phyloP scores from a whole-genome alignment of 2,113 vertebrate genomes.

The Onychorhynchus coronatus region DNA sequence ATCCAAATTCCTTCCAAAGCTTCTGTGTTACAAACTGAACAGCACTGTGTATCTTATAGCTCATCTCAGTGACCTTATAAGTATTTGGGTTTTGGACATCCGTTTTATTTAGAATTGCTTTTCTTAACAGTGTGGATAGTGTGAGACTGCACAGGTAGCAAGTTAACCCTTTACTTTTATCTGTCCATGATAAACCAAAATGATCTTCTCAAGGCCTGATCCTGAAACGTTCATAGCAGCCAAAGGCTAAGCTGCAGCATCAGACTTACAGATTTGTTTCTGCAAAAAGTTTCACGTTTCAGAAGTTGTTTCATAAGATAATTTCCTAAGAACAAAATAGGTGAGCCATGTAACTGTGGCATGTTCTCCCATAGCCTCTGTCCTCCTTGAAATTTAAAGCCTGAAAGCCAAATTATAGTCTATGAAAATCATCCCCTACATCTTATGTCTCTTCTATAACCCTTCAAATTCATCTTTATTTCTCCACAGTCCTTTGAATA shows the following conservation, averaged over 20 bases:
- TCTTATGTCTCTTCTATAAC: background rate
- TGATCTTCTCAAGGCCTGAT: background rate
- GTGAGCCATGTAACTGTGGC: background rate
- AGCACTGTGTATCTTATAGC: slow-evolving; percentile 10
- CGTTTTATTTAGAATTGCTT: background rate
- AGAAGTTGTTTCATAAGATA: background rate
- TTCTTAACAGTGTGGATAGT: background rate
- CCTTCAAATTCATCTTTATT: background rate
- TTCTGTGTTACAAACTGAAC: slow-evolving; percentile 6
- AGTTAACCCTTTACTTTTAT: background rate
- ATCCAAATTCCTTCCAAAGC: slow-evolving; percentile 4
- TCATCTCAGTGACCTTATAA: slow-evolving; percentile 26
- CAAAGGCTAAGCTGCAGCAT: background rate
- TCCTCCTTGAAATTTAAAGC: background rate
- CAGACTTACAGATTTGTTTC: background rate
- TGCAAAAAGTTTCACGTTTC: background rate
- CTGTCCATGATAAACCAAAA: background rate
- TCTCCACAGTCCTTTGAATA: background rate
- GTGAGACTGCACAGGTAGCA: background rate
- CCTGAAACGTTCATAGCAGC: background rate
- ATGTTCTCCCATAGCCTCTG: background rate
- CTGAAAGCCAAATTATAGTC: background rate
- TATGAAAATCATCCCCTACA: background rate
- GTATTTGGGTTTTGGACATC: background rate
- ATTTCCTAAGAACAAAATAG: background rate